Conservation (phyloP, 2,888 invertebrate species). For the Pristionchus arcanus region DNA sequence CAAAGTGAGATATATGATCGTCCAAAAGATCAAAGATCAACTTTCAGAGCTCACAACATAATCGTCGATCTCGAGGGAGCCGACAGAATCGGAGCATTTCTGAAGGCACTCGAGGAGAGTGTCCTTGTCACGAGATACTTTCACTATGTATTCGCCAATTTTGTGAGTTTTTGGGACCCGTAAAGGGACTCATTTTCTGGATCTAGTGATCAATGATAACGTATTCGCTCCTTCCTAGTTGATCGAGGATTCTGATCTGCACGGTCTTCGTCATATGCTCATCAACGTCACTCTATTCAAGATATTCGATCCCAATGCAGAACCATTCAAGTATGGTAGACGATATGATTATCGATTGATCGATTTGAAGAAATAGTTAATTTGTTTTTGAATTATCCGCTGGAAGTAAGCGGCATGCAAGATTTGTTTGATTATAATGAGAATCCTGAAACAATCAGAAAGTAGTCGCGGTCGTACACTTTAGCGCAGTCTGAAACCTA, state of each 20-base stretch:
- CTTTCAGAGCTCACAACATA: constrained; percentile 65
- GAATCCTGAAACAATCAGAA: background rate
- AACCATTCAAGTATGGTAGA: constrained; percentile 63
- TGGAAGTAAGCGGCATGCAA: background rate
- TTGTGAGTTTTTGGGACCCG: constrained; percentile 62
- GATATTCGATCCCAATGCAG: constrained; percentile 65
- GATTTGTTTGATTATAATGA: background rate
- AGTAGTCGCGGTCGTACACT: background rate
- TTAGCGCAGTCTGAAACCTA: background rate
- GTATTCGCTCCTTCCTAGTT: constrained; percentile 58
- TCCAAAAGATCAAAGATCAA: constrained; percentile 29
- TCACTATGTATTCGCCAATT: constrained; percentile 72
- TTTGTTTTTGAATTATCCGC: too few species aligned
- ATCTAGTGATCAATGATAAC: background rate
- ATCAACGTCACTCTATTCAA: constrained; percentile 71
- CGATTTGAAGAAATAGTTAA: too few species aligned
- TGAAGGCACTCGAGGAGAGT: constrained; percentile 68
- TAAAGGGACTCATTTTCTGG: background rate
- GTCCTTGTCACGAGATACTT: constrained; percentile 68
- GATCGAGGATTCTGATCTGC: constrained; percentile 67
- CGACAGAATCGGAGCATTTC: constrained; percentile 64
- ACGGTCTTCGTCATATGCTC: constrained; percentile 66
- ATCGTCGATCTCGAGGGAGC: constrained; percentile 70
- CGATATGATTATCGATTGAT: too few species aligned
- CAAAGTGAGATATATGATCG: background rate